Conservation (phyloP, 1,140 invertebrate genomes). For the Acromyrmex heyeri region DNA sequence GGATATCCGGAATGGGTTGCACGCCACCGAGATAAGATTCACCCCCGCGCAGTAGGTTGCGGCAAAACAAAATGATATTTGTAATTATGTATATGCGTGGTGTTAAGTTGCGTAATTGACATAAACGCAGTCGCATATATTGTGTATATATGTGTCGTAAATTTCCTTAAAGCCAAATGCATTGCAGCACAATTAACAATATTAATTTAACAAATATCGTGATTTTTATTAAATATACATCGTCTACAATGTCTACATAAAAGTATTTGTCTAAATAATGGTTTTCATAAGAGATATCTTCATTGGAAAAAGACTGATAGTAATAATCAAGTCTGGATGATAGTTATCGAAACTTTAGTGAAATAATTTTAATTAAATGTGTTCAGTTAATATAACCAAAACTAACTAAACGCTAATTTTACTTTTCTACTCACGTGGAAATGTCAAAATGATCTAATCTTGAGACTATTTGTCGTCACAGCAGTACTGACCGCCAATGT, state of each 20-base stretch:
- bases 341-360: too few relatives aligned
- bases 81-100: conserved; percentile 24
- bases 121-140: not conserved
- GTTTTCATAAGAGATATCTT: not conserved
- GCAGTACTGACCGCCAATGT: too few relatives aligned
- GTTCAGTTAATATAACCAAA: too few relatives aligned
- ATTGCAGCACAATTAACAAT: not conserved
- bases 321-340: too few relatives aligned
- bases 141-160: not conserved
- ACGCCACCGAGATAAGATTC: conserved; percentile 66
- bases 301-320: too few relatives aligned
- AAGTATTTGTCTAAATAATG: not conserved
- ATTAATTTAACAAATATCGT: not conserved
- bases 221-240: conserved; percentile 6
- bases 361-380: too few relatives aligned
- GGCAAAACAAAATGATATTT: conserved; percentile 48
- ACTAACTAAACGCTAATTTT: too few relatives aligned
- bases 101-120: conserved; percentile 10
- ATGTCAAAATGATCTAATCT: too few relatives aligned
- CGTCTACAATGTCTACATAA: not conserved
- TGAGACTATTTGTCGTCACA: too few relatives aligned
- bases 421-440: too few relatives aligned
- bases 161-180: not conserved
- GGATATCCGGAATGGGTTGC: conserved; percentile 79
- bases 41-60: conserved; percentile 52